Evolutionary conservation across 2,113 vertebrate species (phyloP), one percentile per base, ranked within the genome.

Genomic region (Acinonyx jubatus): DNA sequence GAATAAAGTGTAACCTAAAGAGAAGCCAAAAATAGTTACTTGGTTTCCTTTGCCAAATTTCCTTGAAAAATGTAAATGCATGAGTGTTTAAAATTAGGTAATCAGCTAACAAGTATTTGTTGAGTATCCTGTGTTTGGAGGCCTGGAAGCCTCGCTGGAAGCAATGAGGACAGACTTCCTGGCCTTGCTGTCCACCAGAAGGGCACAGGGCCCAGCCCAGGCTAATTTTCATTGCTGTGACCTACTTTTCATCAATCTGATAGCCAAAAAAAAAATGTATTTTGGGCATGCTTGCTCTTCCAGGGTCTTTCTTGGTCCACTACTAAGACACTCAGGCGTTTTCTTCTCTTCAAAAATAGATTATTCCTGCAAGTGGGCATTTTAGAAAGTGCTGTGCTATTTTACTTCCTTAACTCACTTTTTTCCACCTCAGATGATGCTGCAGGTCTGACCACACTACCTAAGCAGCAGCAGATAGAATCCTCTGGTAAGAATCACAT

Each of bases 1-100:
- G 96, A 94, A 98, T 97, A 97, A 96, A 98, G 91, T 92, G 68
- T 95, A 97, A 98, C 92, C 96, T 96, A 97, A 96, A 97, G 92
- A 96, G 89, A 89, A 97, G 85, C 85, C 92, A 95, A 96, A 97
- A 98, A 98, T 98, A 98, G 96, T 92, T 95, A n/a, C 95, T 93
- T 97, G 66, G 25, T 97, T 98, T 96, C 52, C 89, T 93, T 96
- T 94, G 97, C 95, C 97, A 97, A 80, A 94, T 97, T 98, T 97
- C 78, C 71, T 96, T 97, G 90, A 96, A 97, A 97, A 97, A 88
- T 95, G 73, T 95, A 95, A 89, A 92, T 97, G 94, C 52, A 0
- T 89, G 84, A 97, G 91, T 78, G 91, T 97, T 95, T 98, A 92
- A 97, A 98, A 95, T 94, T 92, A 95, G 96, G 94, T 71, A 90